Conservation (phyloP, 2,888 invertebrate genomes). For the Polydesmus complanatus region DNA sequence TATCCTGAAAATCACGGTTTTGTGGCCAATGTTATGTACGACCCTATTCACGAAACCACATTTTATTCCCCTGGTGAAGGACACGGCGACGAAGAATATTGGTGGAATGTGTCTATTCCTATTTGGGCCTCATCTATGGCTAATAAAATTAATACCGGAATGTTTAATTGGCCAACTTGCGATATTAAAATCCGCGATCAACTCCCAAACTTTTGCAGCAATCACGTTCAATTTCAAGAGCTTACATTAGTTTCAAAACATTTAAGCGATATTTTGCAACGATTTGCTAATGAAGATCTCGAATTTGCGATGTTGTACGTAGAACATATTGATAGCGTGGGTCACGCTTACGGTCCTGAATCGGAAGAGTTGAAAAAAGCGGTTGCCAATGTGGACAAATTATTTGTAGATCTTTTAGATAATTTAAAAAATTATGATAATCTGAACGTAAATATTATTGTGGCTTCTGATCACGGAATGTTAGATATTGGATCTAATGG, state of each 20-base stretch:
- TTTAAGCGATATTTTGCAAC: not conserved
- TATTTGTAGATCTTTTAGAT: not conserved
- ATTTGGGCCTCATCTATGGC: constrained; percentile 27
- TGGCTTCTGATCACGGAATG: constrained; percentile 1
- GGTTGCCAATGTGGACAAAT: not conserved
- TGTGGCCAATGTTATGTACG: constrained; percentile 15
- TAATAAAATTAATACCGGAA: constrained; percentile 12
- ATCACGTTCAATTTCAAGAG: constrained; percentile 5
- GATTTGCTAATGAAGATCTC: not conserved
- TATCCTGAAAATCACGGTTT: constrained; percentile 16
- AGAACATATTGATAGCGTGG: not conserved
- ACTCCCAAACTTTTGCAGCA: constrained; percentile 21
- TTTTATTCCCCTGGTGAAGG: not conserved
- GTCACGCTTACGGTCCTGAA: not conserved
- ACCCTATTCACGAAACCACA: not conserved
- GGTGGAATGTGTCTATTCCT: constrained; percentile 30
- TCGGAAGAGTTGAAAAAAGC: not conserved
- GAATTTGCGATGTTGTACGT: not conserved
- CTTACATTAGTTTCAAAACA: not conserved
- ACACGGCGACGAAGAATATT: constrained; percentile 19
- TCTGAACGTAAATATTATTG: constrained; percentile 20
- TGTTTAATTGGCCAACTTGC: constrained; percentile 21
- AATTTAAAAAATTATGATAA: not conserved
- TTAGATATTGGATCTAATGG: not conserved
- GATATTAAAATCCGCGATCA: constrained; percentile 18